These are phyloP conservation scores for Yponomeuta cagnagella DNA, from an alignment of 2,888 invertebrate genomes.

Conservation along the genomic window DNA sequence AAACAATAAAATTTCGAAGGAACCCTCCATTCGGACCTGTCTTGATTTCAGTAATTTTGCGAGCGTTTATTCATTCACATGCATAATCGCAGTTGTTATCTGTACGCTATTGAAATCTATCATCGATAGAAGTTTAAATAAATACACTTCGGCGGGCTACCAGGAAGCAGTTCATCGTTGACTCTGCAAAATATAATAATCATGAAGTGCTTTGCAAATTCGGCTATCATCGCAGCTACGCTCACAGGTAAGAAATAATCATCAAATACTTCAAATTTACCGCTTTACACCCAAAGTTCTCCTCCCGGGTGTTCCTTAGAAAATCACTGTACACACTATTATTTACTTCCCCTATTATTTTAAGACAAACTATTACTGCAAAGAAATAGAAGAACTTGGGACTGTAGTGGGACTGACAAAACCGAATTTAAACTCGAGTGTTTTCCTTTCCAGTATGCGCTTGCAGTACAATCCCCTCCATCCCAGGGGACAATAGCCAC, in stretches of 20 bases:
- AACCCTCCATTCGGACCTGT: neutral
- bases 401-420: neutral
- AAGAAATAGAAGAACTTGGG: too few species aligned
- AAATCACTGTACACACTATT: too few species aligned
- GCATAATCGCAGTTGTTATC: neutral
- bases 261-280: neutral
- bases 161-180: neutral
- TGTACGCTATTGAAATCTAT: neutral
- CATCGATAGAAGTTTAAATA: neutral
- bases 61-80: neutral
- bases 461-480: conserved; percentile 34
- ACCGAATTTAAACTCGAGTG: neutral
- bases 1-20: neutral
- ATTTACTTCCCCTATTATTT: too few species aligned
- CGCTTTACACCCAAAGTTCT: too few species aligned
- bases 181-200: neutral
- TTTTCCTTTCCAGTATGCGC: conserved; percentile 36
- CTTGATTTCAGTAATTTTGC: neutral
- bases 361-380: too few species aligned
- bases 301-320: too few species aligned
- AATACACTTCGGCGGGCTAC: neutral
- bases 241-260: neutral
- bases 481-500: conserved; percentile 59
- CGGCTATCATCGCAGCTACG: neutral
- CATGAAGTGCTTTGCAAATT: neutral